Base-by-base conservation (phyloP, 2,888 invertebrate genomes). In the Mallateleia sp. region DNA sequence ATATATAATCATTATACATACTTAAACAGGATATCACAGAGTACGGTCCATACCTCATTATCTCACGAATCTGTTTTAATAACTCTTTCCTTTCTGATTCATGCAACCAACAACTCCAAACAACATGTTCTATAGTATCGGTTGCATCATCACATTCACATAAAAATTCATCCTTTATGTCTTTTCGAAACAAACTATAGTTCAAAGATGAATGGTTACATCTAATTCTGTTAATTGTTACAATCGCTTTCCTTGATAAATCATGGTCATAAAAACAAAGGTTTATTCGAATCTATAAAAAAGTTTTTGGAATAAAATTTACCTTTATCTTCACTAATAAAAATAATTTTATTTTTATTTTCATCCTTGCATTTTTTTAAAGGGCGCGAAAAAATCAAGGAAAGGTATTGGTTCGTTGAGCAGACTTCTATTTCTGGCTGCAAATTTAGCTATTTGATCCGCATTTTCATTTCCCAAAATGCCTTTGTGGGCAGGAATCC, bases 401-500 rank as follows among this genome's bases (percentile, higher is more conserved):
- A 24, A 14, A 0, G 62, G 50, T 11, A 74, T 60, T 11, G 47
- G 50, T 9, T 32, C 32, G 22, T 58, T 58, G 2, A 32, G n/a
- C 1, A 58, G 6, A 3, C 22, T 18, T n/a, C 50, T 50, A 45
- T 77, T 47, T n/a, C 8, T 56, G 0, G 60, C 52, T 8, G 38
- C 58, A 2, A 28, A n/a, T 60, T 38, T 79, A 0, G 87, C 88
- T 2, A 15, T 45, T 5, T 11, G 1, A 54, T 88, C 89, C 0
- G 71, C 90, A 0, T 25, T 18, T 45, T 88, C 87, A 71, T 90
- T 89, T 2, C 85, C 85, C 1, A 2, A 9, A 2, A 90, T 83
- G 9, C 86, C 87, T 7, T 34, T 32, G 28, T 90, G 90, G 7
- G 86, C 54, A 0, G 87, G 88, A n/a, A 89, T 67, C 89, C 90